Conservation (phyloP, 2,113 vertebrate genomes). For the Hystrix cristata region DNA sequence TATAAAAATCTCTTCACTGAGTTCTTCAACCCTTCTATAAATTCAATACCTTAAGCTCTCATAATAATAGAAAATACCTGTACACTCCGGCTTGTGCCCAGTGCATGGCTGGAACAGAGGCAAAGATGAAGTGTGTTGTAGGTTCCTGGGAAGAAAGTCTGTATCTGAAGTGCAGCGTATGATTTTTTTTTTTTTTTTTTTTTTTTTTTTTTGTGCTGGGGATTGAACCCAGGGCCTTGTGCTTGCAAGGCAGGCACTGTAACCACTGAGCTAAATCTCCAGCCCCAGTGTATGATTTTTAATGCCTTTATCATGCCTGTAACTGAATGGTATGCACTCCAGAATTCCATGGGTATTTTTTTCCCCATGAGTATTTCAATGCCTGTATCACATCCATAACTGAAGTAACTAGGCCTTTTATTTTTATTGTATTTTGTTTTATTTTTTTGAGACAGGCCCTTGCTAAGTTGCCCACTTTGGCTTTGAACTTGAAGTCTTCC, state of each 20-base stretch:
- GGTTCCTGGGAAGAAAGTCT: neutral
- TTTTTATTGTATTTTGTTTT: neutral
- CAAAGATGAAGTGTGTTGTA: neutral
- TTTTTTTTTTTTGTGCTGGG: too few species aligned
- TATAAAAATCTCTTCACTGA: neutral
- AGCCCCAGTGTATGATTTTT: neutral
- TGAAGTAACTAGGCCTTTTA: neutral
- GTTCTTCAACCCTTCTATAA: neutral
- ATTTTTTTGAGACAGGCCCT: neutral
- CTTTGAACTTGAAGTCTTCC: neutral
- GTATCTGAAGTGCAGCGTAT: neutral
- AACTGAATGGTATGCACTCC: neutral
- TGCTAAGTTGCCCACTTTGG: neutral
- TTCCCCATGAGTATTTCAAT: neutral
- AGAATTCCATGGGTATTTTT: neutral
- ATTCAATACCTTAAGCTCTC: neutral
- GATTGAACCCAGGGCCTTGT: too few species aligned
- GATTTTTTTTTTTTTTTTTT: neutral
- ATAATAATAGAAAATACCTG: neutral
- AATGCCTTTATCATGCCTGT: neutral
- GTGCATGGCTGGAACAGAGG: neutral
- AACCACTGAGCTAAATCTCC: too few species aligned
- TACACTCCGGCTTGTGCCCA: neutral
- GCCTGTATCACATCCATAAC: rapidly evolving
- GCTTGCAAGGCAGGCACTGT: too few species aligned